Conservation (phyloP, 2,888 invertebrate genomes). For the Hanleya hanleyi region DNA sequence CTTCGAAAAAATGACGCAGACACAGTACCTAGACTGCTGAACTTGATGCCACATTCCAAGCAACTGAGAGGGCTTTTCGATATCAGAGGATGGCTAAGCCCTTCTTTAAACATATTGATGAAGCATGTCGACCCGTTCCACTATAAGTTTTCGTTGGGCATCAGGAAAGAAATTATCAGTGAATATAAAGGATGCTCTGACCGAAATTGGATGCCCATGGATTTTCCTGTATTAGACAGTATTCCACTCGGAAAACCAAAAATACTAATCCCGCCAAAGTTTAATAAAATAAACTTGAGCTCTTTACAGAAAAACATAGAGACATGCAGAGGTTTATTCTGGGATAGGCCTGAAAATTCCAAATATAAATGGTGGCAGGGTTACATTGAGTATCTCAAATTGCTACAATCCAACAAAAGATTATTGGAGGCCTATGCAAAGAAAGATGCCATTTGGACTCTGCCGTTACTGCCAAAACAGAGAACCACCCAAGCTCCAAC, state of each 20-base stretch:
- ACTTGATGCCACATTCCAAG: not conserved
- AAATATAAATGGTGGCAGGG: not conserved
- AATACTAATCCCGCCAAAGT: not conserved
- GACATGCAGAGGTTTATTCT: not conserved
- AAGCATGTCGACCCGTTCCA: not conserved
- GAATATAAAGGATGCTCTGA: not conserved
- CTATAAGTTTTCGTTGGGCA: not conserved
- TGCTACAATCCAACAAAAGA: not conserved
- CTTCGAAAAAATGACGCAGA: slow-evolving; percentile 23
- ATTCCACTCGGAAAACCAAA: not conserved
- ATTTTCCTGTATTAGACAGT: not conserved
- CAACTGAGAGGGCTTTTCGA: not conserved
- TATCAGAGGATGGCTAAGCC: not conserved
- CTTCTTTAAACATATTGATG: not conserved
- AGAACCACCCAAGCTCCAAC: not conserved
- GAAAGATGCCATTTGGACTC: not conserved
- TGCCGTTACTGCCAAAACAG: not conserved
- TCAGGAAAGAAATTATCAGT: not conserved
- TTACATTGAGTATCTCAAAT: not conserved
- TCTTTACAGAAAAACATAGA: not conserved
- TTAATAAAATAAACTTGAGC: not conserved
- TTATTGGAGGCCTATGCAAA: not conserved
- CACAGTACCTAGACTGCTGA: slow-evolving; percentile 15
- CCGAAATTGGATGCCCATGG: not conserved
- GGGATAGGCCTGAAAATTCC: not conserved